These are phyloP conservation scores for Eidolon dupreanum DNA, from an alignment of 2,797 vertebrate species.

Conservation along the genomic window DNA sequence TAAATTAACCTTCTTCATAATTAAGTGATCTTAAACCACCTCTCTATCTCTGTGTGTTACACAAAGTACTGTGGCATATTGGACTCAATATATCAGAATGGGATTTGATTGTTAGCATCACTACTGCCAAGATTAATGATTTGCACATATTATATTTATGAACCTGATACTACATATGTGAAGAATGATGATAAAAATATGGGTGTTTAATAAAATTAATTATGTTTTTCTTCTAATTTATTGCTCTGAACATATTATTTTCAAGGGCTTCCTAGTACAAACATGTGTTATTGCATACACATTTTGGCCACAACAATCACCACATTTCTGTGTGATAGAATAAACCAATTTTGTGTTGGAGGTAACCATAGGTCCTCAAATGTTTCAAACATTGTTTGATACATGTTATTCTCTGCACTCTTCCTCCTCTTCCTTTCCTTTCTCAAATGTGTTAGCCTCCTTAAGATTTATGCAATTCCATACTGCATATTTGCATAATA, in stretches of 20 bases:
- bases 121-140: background rate
- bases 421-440: background rate
- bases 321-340: background rate
- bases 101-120: background rate
- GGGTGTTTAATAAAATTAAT: background rate
- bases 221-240: slow-evolving; percentile 20
- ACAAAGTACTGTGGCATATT: background rate
- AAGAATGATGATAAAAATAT: background rate
- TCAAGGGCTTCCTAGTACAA: background rate
- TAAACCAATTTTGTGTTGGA: background rate
- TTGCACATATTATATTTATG: background rate
- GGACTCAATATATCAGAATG: background rate
- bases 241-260: background rate
- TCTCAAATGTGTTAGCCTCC: background rate
- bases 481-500: background rate
- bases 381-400: background rate
- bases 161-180: background rate
- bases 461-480: background rate
- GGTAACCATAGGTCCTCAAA: background rate
- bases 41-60: background rate
- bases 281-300: background rate
- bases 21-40: background rate
- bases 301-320: background rate
- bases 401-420: background rate
- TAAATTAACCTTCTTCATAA: background rate